These are phyloP conservation scores for Magallana nippona DNA, from an alignment of 2,888 invertebrate species.

Conservation along the genomic window DNA sequence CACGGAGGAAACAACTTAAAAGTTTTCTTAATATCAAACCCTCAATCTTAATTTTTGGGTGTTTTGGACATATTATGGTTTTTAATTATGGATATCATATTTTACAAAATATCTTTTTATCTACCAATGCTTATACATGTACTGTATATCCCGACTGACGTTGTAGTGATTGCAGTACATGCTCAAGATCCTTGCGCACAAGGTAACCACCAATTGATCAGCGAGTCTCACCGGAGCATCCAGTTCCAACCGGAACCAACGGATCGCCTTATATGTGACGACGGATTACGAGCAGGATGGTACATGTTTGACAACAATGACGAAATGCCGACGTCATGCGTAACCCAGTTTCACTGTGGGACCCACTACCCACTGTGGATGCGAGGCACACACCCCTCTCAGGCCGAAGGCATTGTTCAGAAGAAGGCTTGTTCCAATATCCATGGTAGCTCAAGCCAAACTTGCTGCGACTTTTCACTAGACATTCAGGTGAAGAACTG, in stretches of 20 bases:
- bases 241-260: slow-evolving; percentile 42
- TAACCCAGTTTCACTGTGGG: slow-evolving; percentile 47
- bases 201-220: slow-evolving; percentile 21
- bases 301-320: slow-evolving; percentile 44
- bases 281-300: slow-evolving; percentile 38
- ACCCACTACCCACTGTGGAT: slow-evolving; percentile 49
- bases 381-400: slow-evolving; percentile 39
- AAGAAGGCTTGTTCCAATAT: slow-evolving; percentile 47
- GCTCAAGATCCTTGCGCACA: slow-evolving; percentile 42
- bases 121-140: not conserved
- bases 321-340: slow-evolving; percentile 48
- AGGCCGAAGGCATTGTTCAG: slow-evolving; percentile 40
- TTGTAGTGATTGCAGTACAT: not conserved
- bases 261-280: slow-evolving; percentile 46
- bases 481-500: slow-evolving; percentile 46
- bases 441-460: not conserved
- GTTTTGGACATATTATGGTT: no score
- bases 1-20: no score
- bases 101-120: not conserved
- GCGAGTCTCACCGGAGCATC: slow-evolving; percentile 46
- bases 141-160: not conserved
- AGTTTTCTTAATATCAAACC: no score
- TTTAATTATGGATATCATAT: not conserved
- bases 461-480: slow-evolving; percentile 43
- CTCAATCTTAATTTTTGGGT: no score